These are phyloP conservation scores for Istiophorus platypterus DNA, from an alignment of 2,113 vertebrate genomes.

Conservation along the genomic window DNA sequence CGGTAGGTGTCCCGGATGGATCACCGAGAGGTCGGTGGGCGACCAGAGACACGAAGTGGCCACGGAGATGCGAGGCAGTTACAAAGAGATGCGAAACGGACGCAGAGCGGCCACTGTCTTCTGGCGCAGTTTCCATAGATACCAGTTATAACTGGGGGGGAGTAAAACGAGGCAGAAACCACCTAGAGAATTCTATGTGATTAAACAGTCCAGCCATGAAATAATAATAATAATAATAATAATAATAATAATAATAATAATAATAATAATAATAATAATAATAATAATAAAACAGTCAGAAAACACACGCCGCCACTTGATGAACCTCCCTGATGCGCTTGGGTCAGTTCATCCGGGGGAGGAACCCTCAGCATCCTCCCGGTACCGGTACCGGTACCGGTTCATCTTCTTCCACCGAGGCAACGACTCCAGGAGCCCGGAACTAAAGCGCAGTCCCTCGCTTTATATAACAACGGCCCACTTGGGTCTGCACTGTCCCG, in stretches of 20 bases:
- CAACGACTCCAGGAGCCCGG: not conserved
- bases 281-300: too few relatives aligned
- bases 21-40: too few relatives aligned
- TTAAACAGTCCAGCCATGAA: not conserved
- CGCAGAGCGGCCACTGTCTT: not conserved
- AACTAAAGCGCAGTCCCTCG: not conserved
- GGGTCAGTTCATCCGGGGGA: too few relatives aligned
- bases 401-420: not conserved
- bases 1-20: too few relatives aligned
- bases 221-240: too few relatives aligned
- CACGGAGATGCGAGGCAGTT: not conserved
- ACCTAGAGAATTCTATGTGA: not conserved
- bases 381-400: too few relatives aligned
- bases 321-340: not conserved
- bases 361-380: too few relatives aligned
- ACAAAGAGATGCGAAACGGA: not conserved
- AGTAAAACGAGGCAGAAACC: not conserved
- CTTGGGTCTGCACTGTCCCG: not conserved
- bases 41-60: not conserved
- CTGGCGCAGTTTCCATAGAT: not conserved
- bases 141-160: too few relatives aligned
- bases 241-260: too few relatives aligned
- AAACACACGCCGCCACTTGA: not conserved
- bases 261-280: too few relatives aligned
- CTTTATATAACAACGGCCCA: not conserved